Percentiles rank a stretch among this genome's conserved stretches.
Conservation (phyloP, 1,140 invertebrate species). For the Drosophila subobscura region DNA sequence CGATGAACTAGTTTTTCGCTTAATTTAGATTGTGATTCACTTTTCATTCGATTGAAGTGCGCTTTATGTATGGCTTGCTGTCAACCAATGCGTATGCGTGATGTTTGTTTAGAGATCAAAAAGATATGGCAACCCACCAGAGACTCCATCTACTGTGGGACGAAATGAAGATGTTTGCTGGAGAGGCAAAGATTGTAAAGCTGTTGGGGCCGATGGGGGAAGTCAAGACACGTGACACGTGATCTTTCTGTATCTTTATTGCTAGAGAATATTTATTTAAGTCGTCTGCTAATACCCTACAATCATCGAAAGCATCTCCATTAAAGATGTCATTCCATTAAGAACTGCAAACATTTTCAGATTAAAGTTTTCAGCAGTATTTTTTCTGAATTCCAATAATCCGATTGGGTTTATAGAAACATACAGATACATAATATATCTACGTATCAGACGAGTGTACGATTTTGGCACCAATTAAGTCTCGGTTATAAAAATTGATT, state of each 20-base stretch:
- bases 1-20: conserved; percentile 39
- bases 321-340: background rate
- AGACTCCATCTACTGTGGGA: conserved; percentile 27
- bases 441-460: background rate
- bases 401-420: background rate
- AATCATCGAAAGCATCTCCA: no score
- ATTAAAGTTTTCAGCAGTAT: background rate
- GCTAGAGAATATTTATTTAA: no score
- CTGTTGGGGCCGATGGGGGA: no score
- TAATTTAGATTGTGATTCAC: conserved; percentile 25
- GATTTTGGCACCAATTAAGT: conserved; percentile 28
- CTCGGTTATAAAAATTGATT: conserved; percentile 36
- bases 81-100: conserved; percentile 37
- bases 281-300: no score
- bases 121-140: conserved; percentile 7
- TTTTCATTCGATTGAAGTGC: conserved; percentile 33
- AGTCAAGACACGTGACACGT: background rate
- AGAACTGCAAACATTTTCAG: background rate
- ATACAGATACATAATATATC: background rate
- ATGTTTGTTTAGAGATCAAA: conserved; percentile 25
- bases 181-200: background rate
- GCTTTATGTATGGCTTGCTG: conserved; percentile 2
- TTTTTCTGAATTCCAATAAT: conserved; percentile 4
- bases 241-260: no score
- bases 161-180: background rate